Evolutionary conservation across 2,113 vertebrate genomes (phyloP).

Genomic region (Pipra filicauda): DNA sequence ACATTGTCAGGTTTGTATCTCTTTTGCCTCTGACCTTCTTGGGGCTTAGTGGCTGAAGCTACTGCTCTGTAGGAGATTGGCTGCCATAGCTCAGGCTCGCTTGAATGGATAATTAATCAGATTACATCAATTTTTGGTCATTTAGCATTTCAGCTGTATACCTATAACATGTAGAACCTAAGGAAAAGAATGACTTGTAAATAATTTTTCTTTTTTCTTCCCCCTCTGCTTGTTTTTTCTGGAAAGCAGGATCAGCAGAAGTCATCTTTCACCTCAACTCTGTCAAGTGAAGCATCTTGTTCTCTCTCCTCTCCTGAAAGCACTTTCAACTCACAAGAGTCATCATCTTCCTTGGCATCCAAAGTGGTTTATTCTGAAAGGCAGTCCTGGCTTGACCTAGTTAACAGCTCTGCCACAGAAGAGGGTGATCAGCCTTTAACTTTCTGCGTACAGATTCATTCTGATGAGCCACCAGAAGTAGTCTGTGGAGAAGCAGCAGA

Average conservation of each 20-base stretch:
- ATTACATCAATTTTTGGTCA: background rate
- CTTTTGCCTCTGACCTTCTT: background rate
- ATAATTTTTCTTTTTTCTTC: background rate
- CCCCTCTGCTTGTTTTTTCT: background rate
- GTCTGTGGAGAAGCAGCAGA: background rate
- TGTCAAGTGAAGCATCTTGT: slow-evolving; percentile 76
- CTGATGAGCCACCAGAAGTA: background rate
- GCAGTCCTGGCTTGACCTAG: slow-evolving; percentile 81
- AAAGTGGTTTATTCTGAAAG: slow-evolving; percentile 71
- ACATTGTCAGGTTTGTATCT: background rate
- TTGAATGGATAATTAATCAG: background rate
- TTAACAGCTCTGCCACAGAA: slow-evolving; percentile 69
- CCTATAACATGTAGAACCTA: background rate
- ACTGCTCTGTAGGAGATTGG: background rate
- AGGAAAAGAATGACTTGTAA: background rate
- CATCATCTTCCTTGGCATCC: slow-evolving; percentile 74
- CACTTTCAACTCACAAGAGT: slow-evolving; percentile 75
- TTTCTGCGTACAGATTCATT: slow-evolving; percentile 75
- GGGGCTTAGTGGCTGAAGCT: background rate
- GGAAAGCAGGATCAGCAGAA: slow-evolving; percentile 64
- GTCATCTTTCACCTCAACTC: slow-evolving; percentile 74
- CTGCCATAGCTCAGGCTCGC: background rate
- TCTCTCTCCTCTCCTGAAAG: slow-evolving; percentile 82
- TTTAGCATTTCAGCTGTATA: background rate
- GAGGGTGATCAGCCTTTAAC: slow-evolving; percentile 65